Evolutionary conservation across 2,113 vertebrate genomes (phyloP).

Genomic region (Prolemur simus): DNA sequence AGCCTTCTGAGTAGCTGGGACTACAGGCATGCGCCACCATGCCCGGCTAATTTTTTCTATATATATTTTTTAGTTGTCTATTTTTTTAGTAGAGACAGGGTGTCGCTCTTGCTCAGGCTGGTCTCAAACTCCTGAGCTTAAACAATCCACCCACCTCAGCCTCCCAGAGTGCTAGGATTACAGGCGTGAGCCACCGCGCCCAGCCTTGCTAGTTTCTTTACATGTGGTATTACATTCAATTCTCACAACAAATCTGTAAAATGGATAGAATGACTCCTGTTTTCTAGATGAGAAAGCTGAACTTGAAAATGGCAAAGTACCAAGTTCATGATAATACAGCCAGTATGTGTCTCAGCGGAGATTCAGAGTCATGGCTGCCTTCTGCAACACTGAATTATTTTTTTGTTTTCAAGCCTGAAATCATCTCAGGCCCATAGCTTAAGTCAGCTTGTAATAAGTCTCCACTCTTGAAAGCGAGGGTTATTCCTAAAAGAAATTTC

Average conservation of each 20-base stretch:
- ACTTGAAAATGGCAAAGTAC: conserved; percentile 13
- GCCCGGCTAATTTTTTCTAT: no score
- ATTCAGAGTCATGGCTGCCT: background rate
- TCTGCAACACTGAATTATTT: background rate
- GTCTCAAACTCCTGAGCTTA: no score
- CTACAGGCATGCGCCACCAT: no score
- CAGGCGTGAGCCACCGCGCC: no score
- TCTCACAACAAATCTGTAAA: background rate
- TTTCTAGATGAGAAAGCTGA: background rate
- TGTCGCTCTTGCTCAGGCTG: no score
- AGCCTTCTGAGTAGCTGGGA: no score
- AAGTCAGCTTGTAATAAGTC: background rate
- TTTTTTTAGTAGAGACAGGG: no score
- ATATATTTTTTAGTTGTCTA: no score
- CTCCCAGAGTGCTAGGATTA: no score
- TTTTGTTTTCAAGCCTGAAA: conserved; percentile 14
- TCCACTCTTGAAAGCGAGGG: background rate
- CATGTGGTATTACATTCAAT: background rate
- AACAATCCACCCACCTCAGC: no score
- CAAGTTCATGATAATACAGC: background rate
- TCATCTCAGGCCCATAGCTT: background rate
- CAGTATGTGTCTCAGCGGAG: background rate
- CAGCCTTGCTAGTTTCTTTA: background rate
- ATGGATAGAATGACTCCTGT: background rate
- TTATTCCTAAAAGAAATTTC: background rate